Percentiles rank a stretch among this genome's conserved stretches.
These are phyloP conservation scores for Stichodactyla helianthus DNA, from an alignment of 64 coral and sea anemone species.

Conservation along the genomic window DNA sequence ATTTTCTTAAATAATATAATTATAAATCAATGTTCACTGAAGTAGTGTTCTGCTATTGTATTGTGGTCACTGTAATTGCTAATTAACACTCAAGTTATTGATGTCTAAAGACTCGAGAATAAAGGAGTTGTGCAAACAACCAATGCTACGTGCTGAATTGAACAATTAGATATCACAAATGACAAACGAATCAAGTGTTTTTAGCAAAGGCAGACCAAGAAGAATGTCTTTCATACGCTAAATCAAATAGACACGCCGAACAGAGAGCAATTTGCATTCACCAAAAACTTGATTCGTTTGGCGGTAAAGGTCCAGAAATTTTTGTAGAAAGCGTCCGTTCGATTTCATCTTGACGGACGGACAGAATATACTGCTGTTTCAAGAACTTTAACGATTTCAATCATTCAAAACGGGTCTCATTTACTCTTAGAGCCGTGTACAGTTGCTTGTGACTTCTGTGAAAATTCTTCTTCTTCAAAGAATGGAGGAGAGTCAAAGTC, in stretches of 20 bases:
- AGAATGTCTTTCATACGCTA: not conserved
- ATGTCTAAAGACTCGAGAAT: not conserved
- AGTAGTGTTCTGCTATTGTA: not conserved
- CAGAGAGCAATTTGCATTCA: not conserved
- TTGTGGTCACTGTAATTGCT: not conserved
- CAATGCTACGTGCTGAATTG: not conserved
- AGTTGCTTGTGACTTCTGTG: not conserved
- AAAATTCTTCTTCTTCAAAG: not conserved
- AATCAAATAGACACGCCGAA: not conserved
- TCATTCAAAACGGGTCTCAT: not conserved
- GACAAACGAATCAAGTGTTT: not conserved
- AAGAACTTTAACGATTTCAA: not conserved
- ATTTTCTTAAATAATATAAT: no score
- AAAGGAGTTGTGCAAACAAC: not conserved
- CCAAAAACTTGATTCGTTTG: not conserved
- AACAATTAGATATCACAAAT: not conserved
- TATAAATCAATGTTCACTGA: no score
- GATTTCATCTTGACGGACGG: not conserved
- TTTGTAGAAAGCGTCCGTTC: not conserved
- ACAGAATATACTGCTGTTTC: not conserved
- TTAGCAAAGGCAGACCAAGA: not conserved
- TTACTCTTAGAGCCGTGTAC: not conserved
- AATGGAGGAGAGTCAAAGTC: not conserved
- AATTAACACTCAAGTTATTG: slow-evolving; percentile 8
- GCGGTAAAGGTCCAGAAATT: not conserved